Conservation (phyloP, 2,113 vertebrate species). For the Eublepharis macularius region DNA sequence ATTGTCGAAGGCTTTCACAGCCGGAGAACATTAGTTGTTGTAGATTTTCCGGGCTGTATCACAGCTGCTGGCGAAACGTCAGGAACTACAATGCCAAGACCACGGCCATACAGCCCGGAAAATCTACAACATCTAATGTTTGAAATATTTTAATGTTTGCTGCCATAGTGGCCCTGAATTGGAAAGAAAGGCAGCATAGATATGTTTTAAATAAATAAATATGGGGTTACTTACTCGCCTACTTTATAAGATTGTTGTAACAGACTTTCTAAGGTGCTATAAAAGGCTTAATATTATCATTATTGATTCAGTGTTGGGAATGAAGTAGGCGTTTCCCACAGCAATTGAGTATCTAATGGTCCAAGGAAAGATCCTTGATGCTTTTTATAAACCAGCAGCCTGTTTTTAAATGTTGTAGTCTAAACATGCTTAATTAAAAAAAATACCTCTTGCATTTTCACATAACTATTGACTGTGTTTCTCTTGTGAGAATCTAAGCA, state of each 20-base stretch:
- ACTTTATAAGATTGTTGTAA: not conserved
- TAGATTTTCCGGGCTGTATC: too few species aligned
- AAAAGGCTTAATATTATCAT: not conserved
- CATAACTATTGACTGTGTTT: conserved; percentile 6
- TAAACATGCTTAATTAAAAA: not conserved
- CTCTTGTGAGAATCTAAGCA: conserved; percentile 3
- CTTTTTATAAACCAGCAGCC: not conserved
- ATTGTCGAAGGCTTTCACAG: too few species aligned
- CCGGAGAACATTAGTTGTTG: too few species aligned
- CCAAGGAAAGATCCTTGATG: not conserved
- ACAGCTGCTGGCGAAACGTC: too few species aligned
- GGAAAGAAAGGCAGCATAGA: too few species aligned
- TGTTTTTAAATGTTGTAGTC: not conserved
- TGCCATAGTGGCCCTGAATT: too few species aligned
- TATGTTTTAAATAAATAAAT: not conserved
- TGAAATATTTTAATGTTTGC: too few species aligned
- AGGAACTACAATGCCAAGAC: too few species aligned
- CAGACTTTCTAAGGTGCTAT: not conserved
- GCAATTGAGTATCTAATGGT: conserved; percentile 19
- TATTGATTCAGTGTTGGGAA: not conserved
- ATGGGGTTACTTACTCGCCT: not conserved
- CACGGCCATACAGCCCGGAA: too few species aligned
- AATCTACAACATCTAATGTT: too few species aligned
- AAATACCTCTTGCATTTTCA: not conserved
- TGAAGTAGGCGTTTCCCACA: not conserved